Percentiles rank a stretch among this genome's conserved stretches.
phyloP scores from a whole-genome alignment of 2,888 invertebrate genomes.

The Sympetrum striolatum region DNA sequence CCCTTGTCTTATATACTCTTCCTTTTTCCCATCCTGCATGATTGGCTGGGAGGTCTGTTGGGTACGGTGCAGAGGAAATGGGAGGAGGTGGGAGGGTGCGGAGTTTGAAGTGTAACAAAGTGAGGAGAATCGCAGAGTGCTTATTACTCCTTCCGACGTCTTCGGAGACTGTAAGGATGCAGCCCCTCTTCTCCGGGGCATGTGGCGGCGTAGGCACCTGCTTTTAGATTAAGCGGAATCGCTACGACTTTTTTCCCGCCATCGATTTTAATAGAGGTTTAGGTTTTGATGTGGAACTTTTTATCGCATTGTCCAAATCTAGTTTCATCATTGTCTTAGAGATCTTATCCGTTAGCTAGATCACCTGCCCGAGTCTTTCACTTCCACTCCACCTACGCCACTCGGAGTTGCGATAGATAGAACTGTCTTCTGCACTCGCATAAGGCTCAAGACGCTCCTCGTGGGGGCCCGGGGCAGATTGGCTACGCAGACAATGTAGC shows the following conservation, averaged over 20 bases:
- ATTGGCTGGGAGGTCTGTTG: constrained; percentile 25
- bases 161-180: neutral
- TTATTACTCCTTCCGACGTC: constrained; percentile 9
- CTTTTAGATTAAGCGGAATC: neutral
- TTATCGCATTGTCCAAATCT: neutral
- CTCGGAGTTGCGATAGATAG: neutral
- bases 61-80: constrained; percentile 10
- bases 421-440: constrained; percentile 29
- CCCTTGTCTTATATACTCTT: neutral
- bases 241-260: neutral
- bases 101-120: constrained; percentile 44
- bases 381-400: neutral
- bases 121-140: constrained; percentile 40
- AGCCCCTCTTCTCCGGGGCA: neutral
- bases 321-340: neutral
- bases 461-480: constrained; percentile 19
- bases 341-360: neutral
- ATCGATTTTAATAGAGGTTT: neutral
- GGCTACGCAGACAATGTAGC: constrained; percentile 25
- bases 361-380: neutral
- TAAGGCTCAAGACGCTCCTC: constrained; percentile 11
- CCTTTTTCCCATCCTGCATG: neutral
- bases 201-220: neutral
- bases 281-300: neutral
- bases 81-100: neutral